Conservation (phyloP, 2,888 invertebrate species). For the Mythimna loreyi region DNA sequence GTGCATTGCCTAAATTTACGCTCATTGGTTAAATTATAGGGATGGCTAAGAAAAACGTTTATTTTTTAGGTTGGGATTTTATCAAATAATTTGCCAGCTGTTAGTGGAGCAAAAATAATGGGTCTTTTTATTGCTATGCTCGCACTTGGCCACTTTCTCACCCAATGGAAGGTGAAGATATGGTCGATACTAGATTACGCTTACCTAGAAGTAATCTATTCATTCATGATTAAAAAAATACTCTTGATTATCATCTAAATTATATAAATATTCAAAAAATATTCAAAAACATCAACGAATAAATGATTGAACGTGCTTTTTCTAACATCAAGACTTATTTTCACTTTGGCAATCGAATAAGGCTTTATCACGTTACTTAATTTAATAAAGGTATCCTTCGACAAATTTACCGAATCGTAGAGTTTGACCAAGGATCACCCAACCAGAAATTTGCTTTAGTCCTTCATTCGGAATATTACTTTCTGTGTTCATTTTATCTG, state of each 20-base stretch:
- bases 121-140: neutral
- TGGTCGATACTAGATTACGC: no score
- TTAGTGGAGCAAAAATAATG: no score
- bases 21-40: conserved; percentile 25
- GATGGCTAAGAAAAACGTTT: neutral
- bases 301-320: neutral
- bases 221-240: no score
- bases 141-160: neutral
- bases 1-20: conserved; percentile 53
- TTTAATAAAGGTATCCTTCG: neutral
- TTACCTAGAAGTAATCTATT: no score
- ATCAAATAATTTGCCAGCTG: no score
- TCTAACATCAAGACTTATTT: neutral
- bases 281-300: no score
- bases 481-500: neutral
- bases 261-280: no score
- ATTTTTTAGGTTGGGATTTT: no score
- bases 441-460: neutral
- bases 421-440: neutral
- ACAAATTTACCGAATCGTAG: neutral
- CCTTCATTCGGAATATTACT: neutral
- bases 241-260: no score
- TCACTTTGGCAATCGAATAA: neutral
- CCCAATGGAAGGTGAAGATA: no score
- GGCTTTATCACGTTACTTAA: neutral